Evolutionary conservation across 2,888 invertebrate species (phyloP), one percentile per base, ranked within the genome.

Genomic region (Electrophaes corylata): DNA sequence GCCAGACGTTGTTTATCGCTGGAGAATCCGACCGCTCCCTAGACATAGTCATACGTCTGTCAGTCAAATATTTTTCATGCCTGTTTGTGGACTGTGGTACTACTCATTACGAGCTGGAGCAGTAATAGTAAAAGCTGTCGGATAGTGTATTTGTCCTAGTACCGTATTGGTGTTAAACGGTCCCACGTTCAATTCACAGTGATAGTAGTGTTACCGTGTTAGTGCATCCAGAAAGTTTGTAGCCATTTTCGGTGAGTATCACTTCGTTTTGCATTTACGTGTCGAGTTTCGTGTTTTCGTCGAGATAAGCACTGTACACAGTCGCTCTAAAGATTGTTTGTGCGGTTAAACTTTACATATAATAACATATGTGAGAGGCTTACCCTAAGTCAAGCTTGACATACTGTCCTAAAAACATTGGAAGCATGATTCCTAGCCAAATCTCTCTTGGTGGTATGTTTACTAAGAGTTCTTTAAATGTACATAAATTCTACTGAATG

Each of bases 101-200:
- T 63, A 64, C 65, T 52, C 87, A 89, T 86, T 88, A 54, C 83
- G 82, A 86, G 81, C 83, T 83, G 85, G 74, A 83, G 81, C 82
- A 83, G 83, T 78, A 83, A 83, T 90, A 90, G 88, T 91, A 90
- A 88, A 90, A 90, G 91, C 89, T 88, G 83, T 90, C 90, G 88
- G 91, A 91, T 91, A 91, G 91, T 90, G 89, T 80, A 83, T 83
- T 83, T 81, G 78, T 81, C 84, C 78, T 6, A 77, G 81, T 86
- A 84, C 87, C 84, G 79, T 79, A 76, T 78, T 82, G 71, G 78
- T 78, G 82, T 85, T 87, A 87, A 88, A 87, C 81, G 83, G 79
- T 88, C 88, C 77, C 85, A 86, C 87, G 86, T 86, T 84, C 83
- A 71, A 82, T 86, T 78, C 70, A 76, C 82, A 79, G 75, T 81